A percentile compares a stretch with the other conserved stretches of the same genome.
Evolutionary conservation across 1,140 invertebrate genomes (phyloP).

Genomic region (Hyposmocoma kahamanoa): DNA sequence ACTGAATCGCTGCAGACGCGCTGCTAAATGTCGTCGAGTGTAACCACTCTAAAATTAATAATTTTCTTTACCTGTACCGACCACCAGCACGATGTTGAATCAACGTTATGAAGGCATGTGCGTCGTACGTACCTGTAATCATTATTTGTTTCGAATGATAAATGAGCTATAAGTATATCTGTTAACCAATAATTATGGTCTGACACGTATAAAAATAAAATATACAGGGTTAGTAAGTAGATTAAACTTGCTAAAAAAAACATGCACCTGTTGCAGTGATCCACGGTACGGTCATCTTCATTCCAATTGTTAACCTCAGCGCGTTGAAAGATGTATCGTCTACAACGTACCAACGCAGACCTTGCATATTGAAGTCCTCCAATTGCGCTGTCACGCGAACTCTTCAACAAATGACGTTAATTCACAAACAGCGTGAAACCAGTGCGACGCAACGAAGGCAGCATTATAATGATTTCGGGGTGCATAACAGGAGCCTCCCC

Average conservation of each 20-base stretch:
- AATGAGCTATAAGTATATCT: too few relatives aligned
- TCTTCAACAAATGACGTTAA: too few relatives aligned
- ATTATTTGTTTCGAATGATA: too few relatives aligned
- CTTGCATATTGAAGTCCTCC: conserved; percentile 21
- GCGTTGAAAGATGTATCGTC: conserved; percentile 24
- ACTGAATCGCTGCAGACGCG: too few relatives aligned
- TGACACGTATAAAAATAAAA: too few relatives aligned
- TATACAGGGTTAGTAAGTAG: too few relatives aligned
- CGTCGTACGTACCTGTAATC: not conserved
- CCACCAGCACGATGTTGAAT: not conserved
- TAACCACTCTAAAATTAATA: not conserved
- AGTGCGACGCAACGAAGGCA: too few relatives aligned
- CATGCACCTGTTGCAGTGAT: conserved; percentile 17
- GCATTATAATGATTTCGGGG: too few relatives aligned
- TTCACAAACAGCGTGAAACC: too few relatives aligned
- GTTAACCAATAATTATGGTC: too few relatives aligned
- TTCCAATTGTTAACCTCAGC: conserved; percentile 16
- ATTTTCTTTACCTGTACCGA: not conserved
- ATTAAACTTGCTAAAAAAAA: not conserved
- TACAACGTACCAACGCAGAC: conserved; percentile 28
- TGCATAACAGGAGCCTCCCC: too few relatives aligned
- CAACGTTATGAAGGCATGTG: not conserved
- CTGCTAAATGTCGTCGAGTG: not conserved
- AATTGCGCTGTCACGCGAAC: conserved; percentile 11
- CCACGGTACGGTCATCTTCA: conserved; percentile 20